These are phyloP conservation scores for Indicator indicator DNA, from an alignment of 2,113 vertebrate species.

Conservation along the genomic window DNA sequence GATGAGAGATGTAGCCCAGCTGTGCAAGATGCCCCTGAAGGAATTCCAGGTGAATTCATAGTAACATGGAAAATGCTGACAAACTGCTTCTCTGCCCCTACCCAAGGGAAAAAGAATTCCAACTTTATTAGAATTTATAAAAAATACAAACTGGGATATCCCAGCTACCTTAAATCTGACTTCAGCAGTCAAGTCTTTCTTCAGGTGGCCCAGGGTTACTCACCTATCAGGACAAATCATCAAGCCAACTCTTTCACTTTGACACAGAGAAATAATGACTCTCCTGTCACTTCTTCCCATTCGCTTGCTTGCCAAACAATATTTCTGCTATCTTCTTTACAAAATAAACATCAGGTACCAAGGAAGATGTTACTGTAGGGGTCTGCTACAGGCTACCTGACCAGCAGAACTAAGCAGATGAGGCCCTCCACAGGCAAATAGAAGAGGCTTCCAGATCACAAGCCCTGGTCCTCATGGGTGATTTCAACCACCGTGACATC, in stretches of 20 bases:
- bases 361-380: no score
- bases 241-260: slow-evolving; percentile 58
- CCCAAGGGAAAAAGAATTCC: slow-evolving; percentile 19
- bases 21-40: neutral
- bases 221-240: slow-evolving; percentile 50
- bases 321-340: neutral
- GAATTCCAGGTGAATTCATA: neutral
- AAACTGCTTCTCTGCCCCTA: slow-evolving; percentile 9
- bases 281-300: slow-evolving; percentile 25
- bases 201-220: neutral
- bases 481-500: no score
- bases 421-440: no score
- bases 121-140: neutral
- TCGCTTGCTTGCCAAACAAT: slow-evolving; percentile 20
- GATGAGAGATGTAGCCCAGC: neutral
- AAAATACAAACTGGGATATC: slow-evolving; percentile 26
- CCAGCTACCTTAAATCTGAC: slow-evolving; percentile 16
- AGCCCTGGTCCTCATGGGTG: no score
- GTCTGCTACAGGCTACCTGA: no score
- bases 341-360: neutral
- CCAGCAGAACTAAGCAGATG: no score
- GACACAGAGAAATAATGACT: slow-evolving; percentile 41
- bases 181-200: neutral
- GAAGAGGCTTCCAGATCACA: no score
- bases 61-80: neutral